Conservation (phyloP, 2,113 vertebrate species). For the Coryphaenoides rupestris region DNA sequence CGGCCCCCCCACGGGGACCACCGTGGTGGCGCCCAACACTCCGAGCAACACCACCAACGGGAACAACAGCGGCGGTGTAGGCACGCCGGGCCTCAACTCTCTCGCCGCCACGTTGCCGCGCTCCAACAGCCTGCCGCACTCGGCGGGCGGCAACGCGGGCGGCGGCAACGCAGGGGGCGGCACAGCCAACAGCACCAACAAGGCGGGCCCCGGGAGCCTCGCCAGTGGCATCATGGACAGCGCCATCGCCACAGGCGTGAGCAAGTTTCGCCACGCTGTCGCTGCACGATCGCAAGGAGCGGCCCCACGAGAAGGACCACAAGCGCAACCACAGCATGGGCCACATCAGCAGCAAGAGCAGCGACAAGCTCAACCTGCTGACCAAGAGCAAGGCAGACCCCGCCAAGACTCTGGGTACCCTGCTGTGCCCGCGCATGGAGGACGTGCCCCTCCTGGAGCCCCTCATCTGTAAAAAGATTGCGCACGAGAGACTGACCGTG, state of each 20-base stretch:
- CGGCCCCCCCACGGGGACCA: slow-evolving; percentile 74
- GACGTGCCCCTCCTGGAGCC: slow-evolving; percentile 98
- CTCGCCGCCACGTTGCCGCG: slow-evolving; percentile 87
- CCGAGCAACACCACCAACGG: slow-evolving; percentile 65
- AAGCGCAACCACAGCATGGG: slow-evolving; percentile 99
- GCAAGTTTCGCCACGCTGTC: slow-evolving; percentile 97
- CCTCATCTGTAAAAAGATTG: slow-evolving; percentile 99
- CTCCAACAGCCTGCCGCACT: slow-evolving; percentile 97
- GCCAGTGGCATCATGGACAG: slow-evolving; percentile 85
- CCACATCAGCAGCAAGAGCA: slow-evolving; percentile 99
- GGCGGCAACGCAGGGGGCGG: slow-evolving; percentile 76
- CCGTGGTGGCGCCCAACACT: slow-evolving; percentile 57
- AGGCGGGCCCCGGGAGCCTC: slow-evolving; percentile 56
- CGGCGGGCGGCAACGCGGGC: slow-evolving; percentile 74
- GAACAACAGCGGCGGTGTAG: slow-evolving; percentile 76
- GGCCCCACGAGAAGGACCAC: slow-evolving; percentile 94
- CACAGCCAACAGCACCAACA: slow-evolving; percentile 76
- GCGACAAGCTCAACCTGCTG: slow-evolving; percentile 92
- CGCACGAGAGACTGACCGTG: slow-evolving; percentile 98
- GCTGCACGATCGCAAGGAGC: slow-evolving; percentile 95
- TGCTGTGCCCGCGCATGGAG: slow-evolving; percentile 97
- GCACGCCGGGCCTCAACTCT: slow-evolving; percentile 77
- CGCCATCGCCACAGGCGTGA: slow-evolving; percentile 90
- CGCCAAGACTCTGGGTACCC: slow-evolving; percentile 94
- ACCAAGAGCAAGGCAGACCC: slow-evolving; percentile 84